Evolutionary conservation across 1,140 invertebrate species (phyloP).

Genomic region (Ceratina japonica): DNA sequence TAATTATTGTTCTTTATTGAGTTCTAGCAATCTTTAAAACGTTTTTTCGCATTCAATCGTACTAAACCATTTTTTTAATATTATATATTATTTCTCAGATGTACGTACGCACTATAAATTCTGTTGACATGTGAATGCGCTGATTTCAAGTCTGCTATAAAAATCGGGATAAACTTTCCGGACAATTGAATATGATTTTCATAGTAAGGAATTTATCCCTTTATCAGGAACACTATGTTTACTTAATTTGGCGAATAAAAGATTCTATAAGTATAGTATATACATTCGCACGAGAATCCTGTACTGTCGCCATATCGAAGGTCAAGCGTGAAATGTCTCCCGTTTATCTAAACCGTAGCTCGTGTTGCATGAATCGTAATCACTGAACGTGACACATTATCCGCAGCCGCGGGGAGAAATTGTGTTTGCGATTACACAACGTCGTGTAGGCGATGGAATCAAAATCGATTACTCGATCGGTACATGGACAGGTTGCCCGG

Average conservation of each 20-base stretch:
- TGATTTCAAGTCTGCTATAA: too few species aligned
- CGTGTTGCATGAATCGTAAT: conserved; percentile 16
- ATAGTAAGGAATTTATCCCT: too few species aligned
- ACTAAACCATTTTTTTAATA: too few species aligned
- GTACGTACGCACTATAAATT: too few species aligned
- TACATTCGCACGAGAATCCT: not conserved
- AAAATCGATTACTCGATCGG: conserved; percentile 39
- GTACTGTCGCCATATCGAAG: not conserved
- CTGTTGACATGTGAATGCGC: too few species aligned
- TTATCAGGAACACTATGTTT: too few species aligned
- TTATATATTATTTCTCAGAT: too few species aligned
- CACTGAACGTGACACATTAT: conserved; percentile 21
- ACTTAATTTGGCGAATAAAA: too few species aligned
- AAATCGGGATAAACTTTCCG: too few species aligned
- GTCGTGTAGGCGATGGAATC: conserved; percentile 13
- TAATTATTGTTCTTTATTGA: not conserved
- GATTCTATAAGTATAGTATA: too few species aligned
- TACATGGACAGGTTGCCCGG: not conserved
- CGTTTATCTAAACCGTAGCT: conserved; percentile 13
- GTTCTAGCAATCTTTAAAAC: not conserved
- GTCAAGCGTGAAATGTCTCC: not conserved
- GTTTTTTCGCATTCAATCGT: not conserved
- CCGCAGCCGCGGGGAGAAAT: conserved; percentile 23
- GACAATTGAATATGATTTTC: too few species aligned
- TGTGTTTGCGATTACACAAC: conserved; percentile 13